Evolutionary conservation across 64 coral and sea anemone species (phyloP), one percentile per base, ranked within the genome.

Genomic region (Actinia equina): DNA sequence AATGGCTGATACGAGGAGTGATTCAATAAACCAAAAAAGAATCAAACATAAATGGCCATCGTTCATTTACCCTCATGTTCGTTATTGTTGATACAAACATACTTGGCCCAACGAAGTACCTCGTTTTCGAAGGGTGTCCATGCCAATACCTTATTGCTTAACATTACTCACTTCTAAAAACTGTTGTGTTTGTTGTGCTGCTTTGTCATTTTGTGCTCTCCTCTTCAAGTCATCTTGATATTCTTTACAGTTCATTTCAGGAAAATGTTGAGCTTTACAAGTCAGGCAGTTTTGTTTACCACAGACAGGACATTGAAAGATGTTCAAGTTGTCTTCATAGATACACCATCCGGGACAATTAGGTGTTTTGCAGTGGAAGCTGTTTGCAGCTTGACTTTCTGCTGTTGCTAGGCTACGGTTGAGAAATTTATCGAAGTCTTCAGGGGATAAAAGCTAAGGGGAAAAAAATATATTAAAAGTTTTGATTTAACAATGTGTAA

Each of bases 291-390:
- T 99, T 25, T 86, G 80, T n/a, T 92, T 92, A 6, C 84, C 58
- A 69, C 97, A 99, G 15, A 99, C 97, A 2, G 93, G 90, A 54
- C 97, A 99, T 19, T 87, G 71, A 57, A 99, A 99, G 15, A 85
- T 88, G 82, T 99, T 99, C 14, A 88, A 79, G 84, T 99, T 92
- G 54, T 99, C 97, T 44, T 99, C 97, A 62, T 99, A 99, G 52
- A 95, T 83, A 88, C 97, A 99, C 97, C 97, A 99, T 6, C 97
- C 97, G 20, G 64, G 90, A 55, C 97, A 99, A 67, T 99, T 99
- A 6, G 97, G 90, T 2, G 97, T 99, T 51, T 93, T 95, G 46
- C 97, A 99, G 71, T 99, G 97, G 60, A 95, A 99, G 77, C 97
- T 99, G 88, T 99, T 99, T 1, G 85, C 82, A 44, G 91, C 97